Conservation (phyloP, 2,797 vertebrate genomes). For the Columba guinea region DNA sequence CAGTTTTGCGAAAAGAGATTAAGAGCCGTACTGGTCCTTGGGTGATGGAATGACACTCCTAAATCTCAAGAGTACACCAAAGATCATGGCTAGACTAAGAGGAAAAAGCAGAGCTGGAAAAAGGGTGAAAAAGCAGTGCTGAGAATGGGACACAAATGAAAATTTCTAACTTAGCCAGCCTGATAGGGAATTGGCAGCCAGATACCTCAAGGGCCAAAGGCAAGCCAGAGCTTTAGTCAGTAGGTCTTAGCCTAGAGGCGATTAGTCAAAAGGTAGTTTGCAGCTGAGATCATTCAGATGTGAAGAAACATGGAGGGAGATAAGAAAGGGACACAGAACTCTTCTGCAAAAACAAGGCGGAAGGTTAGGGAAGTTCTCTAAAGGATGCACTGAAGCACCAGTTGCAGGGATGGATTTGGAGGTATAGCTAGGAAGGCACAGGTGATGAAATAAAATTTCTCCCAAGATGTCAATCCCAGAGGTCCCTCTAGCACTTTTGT, state of each 20-base stretch:
- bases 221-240: not conserved
- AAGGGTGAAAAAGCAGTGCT: not conserved
- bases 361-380: not conserved
- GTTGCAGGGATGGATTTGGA: not conserved
- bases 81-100: not conserved
- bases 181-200: not conserved
- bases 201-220: not conserved
- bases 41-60: not conserved
- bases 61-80: not conserved
- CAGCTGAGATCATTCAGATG: not conserved
- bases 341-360: not conserved
- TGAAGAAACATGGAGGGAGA: not conserved
- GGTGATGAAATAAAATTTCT: not conserved
- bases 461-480: not conserved
- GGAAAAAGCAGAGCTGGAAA: not conserved
- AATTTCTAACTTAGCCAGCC: not conserved
- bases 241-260: not conserved
- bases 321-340: not conserved
- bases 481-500: not conserved
- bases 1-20: not conserved
- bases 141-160: not conserved
- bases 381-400: not conserved
- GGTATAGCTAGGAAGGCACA: not conserved
- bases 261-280: not conserved
- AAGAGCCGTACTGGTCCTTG: not conserved